Conservation (phyloP, 2,888 invertebrate genomes). For the Mesodorylaimus sp. region DNA sequence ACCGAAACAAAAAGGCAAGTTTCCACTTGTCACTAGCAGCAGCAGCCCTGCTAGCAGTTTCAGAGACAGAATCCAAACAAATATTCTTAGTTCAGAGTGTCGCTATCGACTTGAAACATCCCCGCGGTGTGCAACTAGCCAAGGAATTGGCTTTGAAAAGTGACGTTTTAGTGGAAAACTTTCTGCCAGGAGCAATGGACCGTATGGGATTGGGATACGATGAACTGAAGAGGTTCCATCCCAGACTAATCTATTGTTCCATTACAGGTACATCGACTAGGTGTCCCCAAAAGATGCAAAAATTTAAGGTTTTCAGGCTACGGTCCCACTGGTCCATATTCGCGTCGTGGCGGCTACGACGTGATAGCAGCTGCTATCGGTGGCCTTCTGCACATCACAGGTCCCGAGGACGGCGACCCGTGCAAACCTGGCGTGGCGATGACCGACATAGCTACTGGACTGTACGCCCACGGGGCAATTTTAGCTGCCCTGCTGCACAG, state of each 20-base stretch:
- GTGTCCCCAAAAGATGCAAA: background rate
- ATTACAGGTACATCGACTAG: slow-evolving; percentile 45
- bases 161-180: slow-evolving; percentile 83
- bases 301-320: slow-evolving; percentile 50
- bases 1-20: slow-evolving; percentile 64
- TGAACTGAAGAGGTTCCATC: slow-evolving; percentile 47
- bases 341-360: slow-evolving; percentile 75
- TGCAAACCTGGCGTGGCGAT: slow-evolving; percentile 79
- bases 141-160: slow-evolving; percentile 48
- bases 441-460: slow-evolving; percentile 75
- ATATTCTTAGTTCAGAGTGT: slow-evolving; percentile 41
- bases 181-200: slow-evolving; percentile 67
- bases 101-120: slow-evolving; percentile 59
- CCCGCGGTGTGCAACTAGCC: slow-evolving; percentile 40
- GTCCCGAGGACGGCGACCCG: slow-evolving; percentile 59
- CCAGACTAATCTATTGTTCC: slow-evolving; percentile 72
- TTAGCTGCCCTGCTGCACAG: slow-evolving; percentile 67
- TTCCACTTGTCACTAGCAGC: too few relatives aligned
- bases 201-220: slow-evolving; percentile 60
- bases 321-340: slow-evolving; percentile 67
- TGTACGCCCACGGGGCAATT: slow-evolving; percentile 84
- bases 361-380: slow-evolving; percentile 82
- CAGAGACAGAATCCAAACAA: too few relatives aligned
- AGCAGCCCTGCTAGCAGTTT: too few relatives aligned
- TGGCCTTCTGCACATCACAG: slow-evolving; percentile 72